A percentile compares a stretch with the other conserved stretches of the same genome.
Evolutionary conservation across 2,113 vertebrate species (phyloP).

Genomic region (Oreochromis niloticus): DNA sequence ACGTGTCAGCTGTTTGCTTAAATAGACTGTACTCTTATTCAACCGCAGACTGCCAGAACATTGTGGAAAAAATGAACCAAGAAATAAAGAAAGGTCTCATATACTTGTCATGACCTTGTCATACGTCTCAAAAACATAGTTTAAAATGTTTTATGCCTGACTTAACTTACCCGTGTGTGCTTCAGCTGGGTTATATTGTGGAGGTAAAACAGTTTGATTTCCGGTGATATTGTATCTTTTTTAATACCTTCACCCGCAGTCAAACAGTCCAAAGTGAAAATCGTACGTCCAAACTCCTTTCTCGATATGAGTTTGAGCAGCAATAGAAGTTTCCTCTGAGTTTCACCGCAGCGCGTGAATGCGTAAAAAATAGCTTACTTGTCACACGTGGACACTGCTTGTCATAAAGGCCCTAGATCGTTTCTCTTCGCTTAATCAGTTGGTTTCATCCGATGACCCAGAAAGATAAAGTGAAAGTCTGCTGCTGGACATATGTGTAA

Average conservation of each 20-base stretch:
- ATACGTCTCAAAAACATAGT: not conserved
- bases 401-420: not conserved
- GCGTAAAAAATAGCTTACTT: not conserved
- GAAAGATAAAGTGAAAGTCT: not conserved
- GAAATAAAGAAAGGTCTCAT: not conserved
- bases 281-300: not conserved
- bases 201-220: not conserved
- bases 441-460: not conserved
- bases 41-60: rapidly evolving
- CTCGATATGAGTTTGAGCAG: not conserved
- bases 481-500: not conserved
- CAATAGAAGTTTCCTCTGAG: not conserved
- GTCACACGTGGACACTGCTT: conserved; percentile 7
- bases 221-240: not conserved
- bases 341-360: not conserved
- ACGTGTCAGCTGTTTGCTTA: not conserved
- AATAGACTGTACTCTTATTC: not conserved
- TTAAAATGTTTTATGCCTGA: not conserved
- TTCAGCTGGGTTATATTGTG: not conserved
- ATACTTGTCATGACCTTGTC: not conserved
- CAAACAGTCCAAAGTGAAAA: not conserved
- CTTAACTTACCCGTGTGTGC: not conserved
- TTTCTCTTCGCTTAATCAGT: not conserved
- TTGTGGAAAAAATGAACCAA: not conserved
- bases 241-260: not conserved